A percentile compares a stretch with the other conserved stretches of the same genome.
These are phyloP conservation scores for Podarcis cretensis DNA, from an alignment of 2,113 vertebrate genomes.

Conservation along the genomic window DNA sequence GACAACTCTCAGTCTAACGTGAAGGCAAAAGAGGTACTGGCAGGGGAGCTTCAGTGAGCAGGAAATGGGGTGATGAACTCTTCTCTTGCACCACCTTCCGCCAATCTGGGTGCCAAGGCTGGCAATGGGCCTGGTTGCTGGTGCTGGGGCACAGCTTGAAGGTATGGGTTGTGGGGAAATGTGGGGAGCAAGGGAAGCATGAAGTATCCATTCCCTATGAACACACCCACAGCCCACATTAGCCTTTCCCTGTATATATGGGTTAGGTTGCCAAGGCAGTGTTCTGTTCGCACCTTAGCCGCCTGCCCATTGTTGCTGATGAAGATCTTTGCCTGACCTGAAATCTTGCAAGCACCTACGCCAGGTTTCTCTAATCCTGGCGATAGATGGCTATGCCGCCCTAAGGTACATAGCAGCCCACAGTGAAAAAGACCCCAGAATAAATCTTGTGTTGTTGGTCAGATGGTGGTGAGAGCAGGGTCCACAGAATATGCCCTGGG, in stretches of 20 bases:
- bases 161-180: background rate
- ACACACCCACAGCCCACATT: background rate
- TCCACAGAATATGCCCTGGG: too few relatives aligned
- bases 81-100: background rate
- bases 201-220: background rate
- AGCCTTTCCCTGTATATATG: background rate
- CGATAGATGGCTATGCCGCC: background rate
- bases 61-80: background rate
- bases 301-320: background rate
- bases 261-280: background rate
- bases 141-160: background rate
- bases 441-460: background rate
- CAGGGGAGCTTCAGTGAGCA: background rate
- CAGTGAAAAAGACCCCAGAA: background rate
- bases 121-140: background rate
- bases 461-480: background rate
- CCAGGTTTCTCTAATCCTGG: background rate
- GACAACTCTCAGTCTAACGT: background rate
- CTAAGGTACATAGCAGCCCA: background rate
- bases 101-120: background rate
- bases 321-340: background rate
- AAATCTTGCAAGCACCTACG: background rate
- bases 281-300: background rate
- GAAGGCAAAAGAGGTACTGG: background rate
- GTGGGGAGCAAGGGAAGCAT: background rate